Evolutionary conservation across 2,113 vertebrate species (phyloP).

Genomic region (Phocoena sinus): DNA sequence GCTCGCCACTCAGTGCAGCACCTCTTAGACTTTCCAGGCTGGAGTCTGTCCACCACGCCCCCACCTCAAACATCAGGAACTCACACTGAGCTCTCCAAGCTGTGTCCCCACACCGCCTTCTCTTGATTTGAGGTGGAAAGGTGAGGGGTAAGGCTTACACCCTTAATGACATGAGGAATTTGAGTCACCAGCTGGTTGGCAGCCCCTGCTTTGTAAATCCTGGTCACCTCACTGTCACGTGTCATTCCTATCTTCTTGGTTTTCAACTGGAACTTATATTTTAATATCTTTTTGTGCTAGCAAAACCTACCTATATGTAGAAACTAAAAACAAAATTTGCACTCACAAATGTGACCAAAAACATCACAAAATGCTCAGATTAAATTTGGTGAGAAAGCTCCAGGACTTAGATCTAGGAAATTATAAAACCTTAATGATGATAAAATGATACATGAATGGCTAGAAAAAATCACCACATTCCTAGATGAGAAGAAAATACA

Average conservation of each 20-base stretch:
- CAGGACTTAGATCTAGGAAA: neutral
- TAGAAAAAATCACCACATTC: neutral
- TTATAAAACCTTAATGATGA: neutral
- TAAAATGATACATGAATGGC: neutral
- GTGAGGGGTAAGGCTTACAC: neutral
- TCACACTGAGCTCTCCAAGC: too few species aligned
- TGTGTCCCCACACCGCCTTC: neutral
- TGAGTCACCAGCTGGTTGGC: neutral
- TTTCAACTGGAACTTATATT: neutral
- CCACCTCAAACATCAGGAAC: neutral
- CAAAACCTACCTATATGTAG: neutral
- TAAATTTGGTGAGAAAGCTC: neutral
- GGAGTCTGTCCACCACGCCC: too few species aligned
- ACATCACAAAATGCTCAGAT: neutral
- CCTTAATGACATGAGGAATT: neutral
- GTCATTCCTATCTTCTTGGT: neutral
- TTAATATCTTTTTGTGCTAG: neutral
- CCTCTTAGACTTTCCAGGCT: neutral
- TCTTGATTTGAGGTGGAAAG: neutral
- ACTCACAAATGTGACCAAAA: neutral
- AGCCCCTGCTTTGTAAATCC: neutral
- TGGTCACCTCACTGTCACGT: neutral
- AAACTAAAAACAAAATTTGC: neutral
- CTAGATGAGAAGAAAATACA: neutral
- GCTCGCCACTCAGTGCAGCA: neutral